Evolutionary conservation across 2,113 vertebrate species (phyloP), one percentile per base, ranked within the genome.

Genomic region (Mesitornis unicolor): DNA sequence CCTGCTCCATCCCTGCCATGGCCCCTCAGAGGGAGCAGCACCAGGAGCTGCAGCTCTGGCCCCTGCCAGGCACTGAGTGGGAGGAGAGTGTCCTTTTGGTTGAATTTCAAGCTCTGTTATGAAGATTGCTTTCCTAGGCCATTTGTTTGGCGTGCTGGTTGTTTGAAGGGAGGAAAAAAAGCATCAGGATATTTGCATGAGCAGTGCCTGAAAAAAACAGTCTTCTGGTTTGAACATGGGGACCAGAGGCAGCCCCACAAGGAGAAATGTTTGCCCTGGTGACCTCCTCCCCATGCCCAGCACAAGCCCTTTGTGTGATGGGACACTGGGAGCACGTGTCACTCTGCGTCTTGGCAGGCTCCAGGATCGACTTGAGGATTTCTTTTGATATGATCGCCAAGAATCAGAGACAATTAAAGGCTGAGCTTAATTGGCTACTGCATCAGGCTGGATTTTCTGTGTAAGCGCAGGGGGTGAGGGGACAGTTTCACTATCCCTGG

Each of bases 291-390:
- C 57, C 0, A 0, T 38, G 35, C 19, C 40, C 38, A 71, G 53
- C 38, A 43, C 0, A 6, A 91, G 43, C 28, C 7, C 45, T 3
- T 0, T 2, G 2, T 35, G 16, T 24, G 31, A 11, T 26, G 9
- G 59, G 25, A 10, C 71, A 60, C 3, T 1, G 0, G 22, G 35
- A 57, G 18, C 2, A 0, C 7, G 29, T 43, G 60, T 57, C 11
- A 4, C 42, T 42, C 57, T 57, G 60, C 5, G 1, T 10, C 50
- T 40, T 24, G 36, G 28, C 50, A 69, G 25, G 24, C 50, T 91
- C 3, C 0, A n/a, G 43, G 42, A 11, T 10, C 3, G 7, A 17
- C 42, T 74, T 91, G 36, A 7, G 33, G 51, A 11, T 82, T 82
- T 35, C 38, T 78, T 18, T n/a, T 73, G 31, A 36, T 36, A 26